Evolutionary conservation across 2,797 vertebrate species (phyloP), one percentile per base, ranked within the genome.

Genomic region (Prionace glauca): DNA sequence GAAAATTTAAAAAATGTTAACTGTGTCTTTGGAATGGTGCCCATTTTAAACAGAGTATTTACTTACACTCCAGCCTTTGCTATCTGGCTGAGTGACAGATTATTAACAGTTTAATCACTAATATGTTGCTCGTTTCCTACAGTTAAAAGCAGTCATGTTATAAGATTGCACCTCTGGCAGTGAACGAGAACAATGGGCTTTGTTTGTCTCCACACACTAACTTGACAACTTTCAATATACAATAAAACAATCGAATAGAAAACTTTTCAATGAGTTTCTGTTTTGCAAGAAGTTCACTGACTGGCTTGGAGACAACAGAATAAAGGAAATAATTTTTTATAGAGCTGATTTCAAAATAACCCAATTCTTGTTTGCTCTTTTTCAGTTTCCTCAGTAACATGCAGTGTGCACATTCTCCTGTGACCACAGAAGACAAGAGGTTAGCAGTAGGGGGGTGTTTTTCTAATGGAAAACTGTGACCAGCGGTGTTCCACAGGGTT

Each of bases 61-160:
- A 41, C 90, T 74, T 32, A 12, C 3, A 11, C 26, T 62, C n/a
- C 71, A 69, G 84, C 79, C 77, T 41, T 93, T 81, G 74, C 90
- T 62, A 32, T 29, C 14, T 94, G 60, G 72, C 91, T 94, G 60
- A 94, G 12, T 72, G 91, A 65, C 74, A 95, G 62, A 36, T 94
- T 65, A 94, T 95, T 94, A 95, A 92, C n/a, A 20, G n/a, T 67
- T 62, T 79, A 95, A 81, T 71, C 60, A 56, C 32, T 77, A 74
- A 67, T 67, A 41, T 67, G 60, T 81, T 94, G 45, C 74, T 81
- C 14, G 65, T 71, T 29, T 45, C 22, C 71, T 56, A 22, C 32
- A 36, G 69, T 79, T 95, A 56, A 92, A 74, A 77, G 79, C 9
- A 36, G 95, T 91, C 32, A 79, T 81, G 71, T 95, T 45, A 91